Evolutionary conservation across 2,888 invertebrate genomes (phyloP).

Genomic region (Euzetes globulus): DNA sequence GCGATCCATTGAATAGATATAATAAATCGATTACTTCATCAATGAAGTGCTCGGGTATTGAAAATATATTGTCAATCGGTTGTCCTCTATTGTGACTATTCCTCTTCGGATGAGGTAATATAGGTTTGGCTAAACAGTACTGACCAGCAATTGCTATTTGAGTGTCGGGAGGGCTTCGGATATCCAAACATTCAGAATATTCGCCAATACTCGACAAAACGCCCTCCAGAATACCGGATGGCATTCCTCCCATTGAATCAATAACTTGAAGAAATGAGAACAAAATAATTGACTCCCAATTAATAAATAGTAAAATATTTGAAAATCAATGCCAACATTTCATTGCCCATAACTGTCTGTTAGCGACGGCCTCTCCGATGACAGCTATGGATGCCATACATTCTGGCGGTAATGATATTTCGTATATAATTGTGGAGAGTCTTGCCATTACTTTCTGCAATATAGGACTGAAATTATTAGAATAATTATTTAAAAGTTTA

Average conservation of each 20-base stretch:
- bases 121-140: conserved; percentile 28
- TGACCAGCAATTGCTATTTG: conserved; percentile 20
- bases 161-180: conserved; percentile 17
- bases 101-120: conserved; percentile 30
- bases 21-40: conserved; percentile 26
- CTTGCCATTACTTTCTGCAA: conserved; percentile 9
- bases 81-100: not conserved
- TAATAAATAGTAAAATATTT: not conserved
- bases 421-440: conserved; percentile 15
- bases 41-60: not conserved
- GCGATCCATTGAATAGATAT: conserved; percentile 26
- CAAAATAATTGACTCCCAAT: not conserved
- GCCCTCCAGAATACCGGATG: conserved; percentile 39
- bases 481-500: conserved; percentile 8
- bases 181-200: conserved; percentile 39
- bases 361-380: conserved; percentile 22
- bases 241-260: conserved; percentile 38
- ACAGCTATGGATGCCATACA: conserved; percentile 29
- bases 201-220: conserved; percentile 37
- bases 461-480: conserved; percentile 22
- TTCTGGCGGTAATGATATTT: conserved; percentile 18
- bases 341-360: conserved; percentile 28
- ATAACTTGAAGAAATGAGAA: conserved; percentile 33
- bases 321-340: conserved; percentile 15
- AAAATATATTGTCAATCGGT: not conserved